Conservation (phyloP, 2,113 vertebrate genomes). For the Oreochromis tanganicae region DNA sequence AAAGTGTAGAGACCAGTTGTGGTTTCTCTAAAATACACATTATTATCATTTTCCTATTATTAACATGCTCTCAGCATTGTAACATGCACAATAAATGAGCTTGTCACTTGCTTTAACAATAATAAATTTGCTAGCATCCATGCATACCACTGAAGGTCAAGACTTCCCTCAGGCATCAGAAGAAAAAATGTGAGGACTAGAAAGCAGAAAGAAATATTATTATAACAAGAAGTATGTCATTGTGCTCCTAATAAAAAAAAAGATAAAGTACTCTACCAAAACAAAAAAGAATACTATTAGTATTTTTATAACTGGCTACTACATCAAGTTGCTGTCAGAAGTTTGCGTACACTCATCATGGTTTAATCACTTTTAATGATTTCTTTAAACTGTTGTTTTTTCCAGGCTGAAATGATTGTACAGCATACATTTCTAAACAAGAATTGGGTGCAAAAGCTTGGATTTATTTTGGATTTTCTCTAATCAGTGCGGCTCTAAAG, state of each 20-base stretch:
- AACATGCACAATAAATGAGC: neutral
- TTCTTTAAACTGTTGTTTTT: neutral
- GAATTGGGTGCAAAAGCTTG: neutral
- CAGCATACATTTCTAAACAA: neutral
- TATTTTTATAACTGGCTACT: neutral
- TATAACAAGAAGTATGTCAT: neutral
- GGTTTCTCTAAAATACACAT: neutral
- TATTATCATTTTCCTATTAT: neutral
- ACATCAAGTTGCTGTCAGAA: neutral
- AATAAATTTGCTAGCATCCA: neutral
- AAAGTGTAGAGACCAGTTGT: neutral
- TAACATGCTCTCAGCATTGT: neutral
- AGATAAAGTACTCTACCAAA: neutral
- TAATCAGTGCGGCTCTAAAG: neutral
- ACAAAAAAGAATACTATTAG: neutral
- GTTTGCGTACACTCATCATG: neutral
- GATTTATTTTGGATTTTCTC: neutral
- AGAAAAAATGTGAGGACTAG: neutral
- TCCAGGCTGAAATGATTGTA: neutral
- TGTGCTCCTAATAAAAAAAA: neutral
- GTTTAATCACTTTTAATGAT: neutral
- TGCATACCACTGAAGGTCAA: neutral
- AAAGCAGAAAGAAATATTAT: neutral
- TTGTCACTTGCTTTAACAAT: neutral
- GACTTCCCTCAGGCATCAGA: neutral